phyloP scores from a whole-genome alignment of 2,113 vertebrate species.

The Scomber japonicus region DNA sequence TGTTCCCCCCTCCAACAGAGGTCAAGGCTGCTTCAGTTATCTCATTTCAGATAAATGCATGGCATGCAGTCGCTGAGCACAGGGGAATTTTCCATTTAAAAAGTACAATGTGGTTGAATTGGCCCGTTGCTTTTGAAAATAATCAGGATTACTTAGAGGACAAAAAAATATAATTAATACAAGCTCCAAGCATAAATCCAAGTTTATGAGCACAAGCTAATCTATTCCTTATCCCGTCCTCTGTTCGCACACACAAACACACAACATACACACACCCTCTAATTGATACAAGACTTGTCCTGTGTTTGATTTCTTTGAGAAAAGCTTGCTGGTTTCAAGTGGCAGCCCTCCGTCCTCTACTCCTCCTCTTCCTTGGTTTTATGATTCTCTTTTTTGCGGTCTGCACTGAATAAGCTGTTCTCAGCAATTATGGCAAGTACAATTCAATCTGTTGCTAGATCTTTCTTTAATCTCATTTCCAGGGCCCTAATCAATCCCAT shows the following conservation, averaged over 20 bases:
- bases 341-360: slow-evolving; percentile 41
- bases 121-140: slow-evolving; percentile 25
- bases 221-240: slow-evolving; percentile 27
- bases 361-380: slow-evolving; percentile 71
- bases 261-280: slow-evolving; percentile 52
- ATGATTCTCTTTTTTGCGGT: slow-evolving; percentile 82
- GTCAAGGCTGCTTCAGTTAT: slow-evolving; percentile 52
- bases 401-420: slow-evolving; percentile 86
- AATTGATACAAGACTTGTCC: slow-evolving; percentile 75
- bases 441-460: slow-evolving; percentile 83
- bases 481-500: slow-evolving; percentile 82
- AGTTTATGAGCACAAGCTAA: slow-evolving; percentile 32
- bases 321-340: slow-evolving; percentile 70
- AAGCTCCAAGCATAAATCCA: slow-evolving; percentile 9
- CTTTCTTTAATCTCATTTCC: slow-evolving; percentile 83
- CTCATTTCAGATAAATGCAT: slow-evolving; percentile 46
- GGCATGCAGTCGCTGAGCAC: background rate
- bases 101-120: slow-evolving; percentile 14
- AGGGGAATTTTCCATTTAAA: slow-evolving; percentile 33
- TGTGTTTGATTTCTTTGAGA: slow-evolving; percentile 74
- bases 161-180: slow-evolving; percentile 4
- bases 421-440: slow-evolving; percentile 86
- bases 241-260: slow-evolving; percentile 47
- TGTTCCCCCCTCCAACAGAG: slow-evolving; percentile 8
- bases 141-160: slow-evolving; percentile 30